phyloP scores from a whole-genome alignment of 2,888 invertebrate genomes.

The Lithophane socia region DNA sequence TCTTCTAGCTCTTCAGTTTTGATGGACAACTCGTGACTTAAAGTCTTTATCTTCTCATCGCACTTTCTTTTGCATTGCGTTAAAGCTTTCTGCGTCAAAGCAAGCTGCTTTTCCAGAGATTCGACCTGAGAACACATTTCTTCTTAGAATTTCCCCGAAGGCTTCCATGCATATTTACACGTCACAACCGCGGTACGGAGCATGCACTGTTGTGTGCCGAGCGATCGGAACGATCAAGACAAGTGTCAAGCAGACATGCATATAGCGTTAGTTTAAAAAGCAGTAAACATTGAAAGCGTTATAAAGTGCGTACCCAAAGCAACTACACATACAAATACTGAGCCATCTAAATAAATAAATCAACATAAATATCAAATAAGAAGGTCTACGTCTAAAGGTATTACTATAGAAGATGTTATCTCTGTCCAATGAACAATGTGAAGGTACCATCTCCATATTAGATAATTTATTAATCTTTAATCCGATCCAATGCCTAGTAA shows the following conservation, averaged over 20 bases:
- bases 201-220: constrained; percentile 82
- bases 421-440: constrained; percentile 39
- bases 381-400: constrained; percentile 24
- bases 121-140: constrained; percentile 89
- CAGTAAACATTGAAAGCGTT: constrained; percentile 74
- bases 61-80: constrained; percentile 89
- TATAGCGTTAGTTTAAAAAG: constrained; percentile 68
- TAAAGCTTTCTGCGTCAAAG: constrained; percentile 89
- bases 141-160: constrained; percentile 82
- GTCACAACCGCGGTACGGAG: constrained; percentile 70
- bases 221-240: constrained; percentile 63
- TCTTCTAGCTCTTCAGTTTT: constrained; percentile 89
- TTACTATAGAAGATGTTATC: constrained; percentile 24
- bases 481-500: neutral
- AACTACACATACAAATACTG: constrained; percentile 63
- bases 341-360: constrained; percentile 44
- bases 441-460: constrained; percentile 40
- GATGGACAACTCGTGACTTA: constrained; percentile 90
- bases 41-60: constrained; percentile 89
- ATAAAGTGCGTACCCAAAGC: constrained; percentile 70
- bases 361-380: constrained; percentile 21
- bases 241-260: constrained; percentile 74
- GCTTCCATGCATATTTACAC: constrained; percentile 85
- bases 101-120: constrained; percentile 90
- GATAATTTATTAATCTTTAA: constrained; percentile 29